A percentile compares a stretch with the other conserved stretches of the same genome.
Conservation (phyloP, 2,113 vertebrate species). For the Rhynchomys soricoides region DNA sequence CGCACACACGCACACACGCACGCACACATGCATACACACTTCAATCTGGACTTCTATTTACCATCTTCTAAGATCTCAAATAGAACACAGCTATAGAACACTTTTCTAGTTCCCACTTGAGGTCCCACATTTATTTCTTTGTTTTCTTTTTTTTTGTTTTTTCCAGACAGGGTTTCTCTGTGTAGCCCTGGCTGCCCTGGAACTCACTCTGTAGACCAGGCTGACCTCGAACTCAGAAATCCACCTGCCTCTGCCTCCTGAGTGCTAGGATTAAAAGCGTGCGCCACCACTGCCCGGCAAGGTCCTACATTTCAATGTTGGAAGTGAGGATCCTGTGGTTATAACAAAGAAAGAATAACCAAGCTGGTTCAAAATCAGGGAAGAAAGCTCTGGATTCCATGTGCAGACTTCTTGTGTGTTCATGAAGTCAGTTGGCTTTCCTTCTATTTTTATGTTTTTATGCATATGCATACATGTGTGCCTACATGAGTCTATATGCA, state of each 20-base stretch:
- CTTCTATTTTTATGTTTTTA: background rate
- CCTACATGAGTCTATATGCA: background rate
- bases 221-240: too few relatives aligned
- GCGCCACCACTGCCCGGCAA: too few relatives aligned
- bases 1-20: background rate
- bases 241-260: too few relatives aligned
- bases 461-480: background rate
- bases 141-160: too few relatives aligned
- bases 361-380: background rate
- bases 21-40: background rate
- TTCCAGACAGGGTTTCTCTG: too few relatives aligned
- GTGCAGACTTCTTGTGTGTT: background rate
- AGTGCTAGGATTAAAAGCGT: too few relatives aligned
- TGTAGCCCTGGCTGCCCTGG: too few relatives aligned
- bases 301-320: background rate
- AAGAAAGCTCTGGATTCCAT: background rate
- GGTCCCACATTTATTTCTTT: background rate
- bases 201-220: too few relatives aligned
- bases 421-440: background rate
- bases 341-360: background rate
- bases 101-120: background rate
- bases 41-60: background rate
- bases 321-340: background rate
- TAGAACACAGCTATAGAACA: background rate
- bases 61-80: background rate